Percentiles rank a stretch among this genome's conserved stretches.
phyloP scores from a whole-genome alignment of 2,113 vertebrate species.

The Camelus dromedarius region DNA sequence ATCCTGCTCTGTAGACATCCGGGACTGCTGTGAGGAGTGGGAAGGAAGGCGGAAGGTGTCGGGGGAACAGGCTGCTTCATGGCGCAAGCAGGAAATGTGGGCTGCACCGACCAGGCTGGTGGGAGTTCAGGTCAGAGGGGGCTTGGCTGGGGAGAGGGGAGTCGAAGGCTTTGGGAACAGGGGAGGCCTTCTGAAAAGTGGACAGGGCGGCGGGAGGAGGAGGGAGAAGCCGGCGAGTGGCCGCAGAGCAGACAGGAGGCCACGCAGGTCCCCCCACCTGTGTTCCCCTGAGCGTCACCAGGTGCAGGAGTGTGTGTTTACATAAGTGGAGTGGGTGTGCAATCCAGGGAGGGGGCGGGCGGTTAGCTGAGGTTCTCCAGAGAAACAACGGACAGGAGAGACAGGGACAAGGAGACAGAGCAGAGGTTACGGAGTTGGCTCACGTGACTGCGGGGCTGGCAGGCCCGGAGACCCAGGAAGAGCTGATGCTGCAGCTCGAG shows the following conservation, averaged over 20 bases:
- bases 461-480: neutral
- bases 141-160: neutral
- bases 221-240: neutral
- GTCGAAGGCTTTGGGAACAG: too few relatives aligned
- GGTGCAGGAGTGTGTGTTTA: neutral
- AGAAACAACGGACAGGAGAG: rapidly evolving
- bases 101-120: rapidly evolving
- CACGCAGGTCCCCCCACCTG: neutral
- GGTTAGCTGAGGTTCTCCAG: neutral
- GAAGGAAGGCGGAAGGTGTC: neutral
- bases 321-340: neutral
- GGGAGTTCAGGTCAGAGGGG: neutral
- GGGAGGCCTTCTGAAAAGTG: too few relatives aligned
- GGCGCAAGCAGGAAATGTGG: rapidly evolving
- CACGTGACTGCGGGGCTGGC: neutral
- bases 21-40: neutral
- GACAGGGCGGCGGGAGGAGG: neutral
- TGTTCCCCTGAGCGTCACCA: neutral
- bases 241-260: neutral
- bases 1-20: neutral
- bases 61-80: neutral
- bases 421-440: neutral
- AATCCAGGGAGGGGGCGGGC: too few relatives aligned
- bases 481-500: rapidly evolving
- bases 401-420: neutral